A percentile compares a stretch with the other conserved stretches of the same genome.
phyloP scores from a whole-genome alignment of 1,140 invertebrate species.

The Conopomorpha cramerella region DNA sequence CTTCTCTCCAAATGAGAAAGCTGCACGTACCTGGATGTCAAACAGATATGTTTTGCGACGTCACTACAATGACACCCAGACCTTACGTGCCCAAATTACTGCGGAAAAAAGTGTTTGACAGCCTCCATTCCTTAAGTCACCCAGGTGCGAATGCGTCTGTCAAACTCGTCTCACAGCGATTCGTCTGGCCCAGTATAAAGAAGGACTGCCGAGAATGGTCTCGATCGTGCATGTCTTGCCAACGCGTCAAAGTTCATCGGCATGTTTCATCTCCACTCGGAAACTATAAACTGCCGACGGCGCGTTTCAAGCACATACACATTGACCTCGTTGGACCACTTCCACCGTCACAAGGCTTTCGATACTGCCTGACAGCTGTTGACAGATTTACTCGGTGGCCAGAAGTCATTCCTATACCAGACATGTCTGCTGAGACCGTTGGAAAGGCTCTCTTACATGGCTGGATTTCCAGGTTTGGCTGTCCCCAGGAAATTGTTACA shows the following conservation, averaged over 20 bases:
- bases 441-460: neutral
- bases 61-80: too few relatives aligned
- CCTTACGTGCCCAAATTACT: too few relatives aligned
- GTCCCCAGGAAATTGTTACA: constrained; percentile 1
- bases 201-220: constrained; percentile 1
- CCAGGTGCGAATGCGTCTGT: neutral
- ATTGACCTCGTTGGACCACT: too few relatives aligned
- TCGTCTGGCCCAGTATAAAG: neutral
- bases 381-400: too few relatives aligned
- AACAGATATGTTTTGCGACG: neutral
- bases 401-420: neutral
- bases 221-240: neutral
- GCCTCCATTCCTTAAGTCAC: neutral
- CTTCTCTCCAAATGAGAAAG: neutral
- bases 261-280: neutral
- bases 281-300: neutral
- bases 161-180: neutral
- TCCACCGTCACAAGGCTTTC: neutral
- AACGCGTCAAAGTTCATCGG: too few relatives aligned
- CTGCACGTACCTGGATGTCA: neutral
- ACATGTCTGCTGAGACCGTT: neutral
- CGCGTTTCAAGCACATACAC: neutral
- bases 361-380: constrained; percentile 1
- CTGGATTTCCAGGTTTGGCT: constrained; percentile 4
- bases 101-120: neutral